Conservation (phyloP, 2,888 invertebrate genomes). For the Ferrisia virgata region DNA sequence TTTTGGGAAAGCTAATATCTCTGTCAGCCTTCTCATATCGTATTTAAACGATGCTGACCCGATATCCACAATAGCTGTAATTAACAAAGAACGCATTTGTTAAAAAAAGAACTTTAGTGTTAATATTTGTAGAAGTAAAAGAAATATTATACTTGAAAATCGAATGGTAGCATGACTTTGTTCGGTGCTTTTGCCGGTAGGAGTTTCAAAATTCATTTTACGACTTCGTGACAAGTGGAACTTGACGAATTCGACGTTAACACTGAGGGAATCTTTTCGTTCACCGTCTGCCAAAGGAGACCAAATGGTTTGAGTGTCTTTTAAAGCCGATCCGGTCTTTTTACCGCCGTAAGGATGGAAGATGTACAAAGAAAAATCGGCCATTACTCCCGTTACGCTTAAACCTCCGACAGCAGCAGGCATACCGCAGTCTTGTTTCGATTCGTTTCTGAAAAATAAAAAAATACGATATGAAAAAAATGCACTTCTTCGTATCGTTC, state of each 20-base stretch:
- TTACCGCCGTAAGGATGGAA: conserved; percentile 97
- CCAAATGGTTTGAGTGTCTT: conserved; percentile 64
- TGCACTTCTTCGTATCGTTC: background rate
- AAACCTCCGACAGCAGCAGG: conserved; percentile 70
- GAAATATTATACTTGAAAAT: conserved; percentile 72
- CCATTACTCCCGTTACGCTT: conserved; percentile 92
- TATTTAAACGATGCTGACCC: conserved; percentile 96
- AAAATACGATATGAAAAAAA: background rate
- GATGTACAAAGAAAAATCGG: conserved; percentile 95
- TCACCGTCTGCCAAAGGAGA: conserved; percentile 83
- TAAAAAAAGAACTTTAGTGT: background rate
- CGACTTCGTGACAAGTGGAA: conserved; percentile 89
- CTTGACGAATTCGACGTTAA: conserved; percentile 96
- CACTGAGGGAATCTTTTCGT: conserved; percentile 90
- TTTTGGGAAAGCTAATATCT: conserved; percentile 96
- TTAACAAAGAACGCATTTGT: conserved; percentile 40
- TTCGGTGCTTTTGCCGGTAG: conserved; percentile 55
- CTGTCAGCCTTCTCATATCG: conserved; percentile 94
- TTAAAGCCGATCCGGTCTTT: conserved; percentile 60
- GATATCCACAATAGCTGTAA: conserved; percentile 83
- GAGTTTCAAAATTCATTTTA: conserved; percentile 72
- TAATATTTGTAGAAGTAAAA: conserved; percentile 4
- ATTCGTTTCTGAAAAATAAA: conserved; percentile 41
- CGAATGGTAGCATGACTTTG: conserved; percentile 82
- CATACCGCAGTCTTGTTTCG: conserved; percentile 45